Conservation (phyloP, 2,888 invertebrate species). For the Myopa tessellatipennis region DNA sequence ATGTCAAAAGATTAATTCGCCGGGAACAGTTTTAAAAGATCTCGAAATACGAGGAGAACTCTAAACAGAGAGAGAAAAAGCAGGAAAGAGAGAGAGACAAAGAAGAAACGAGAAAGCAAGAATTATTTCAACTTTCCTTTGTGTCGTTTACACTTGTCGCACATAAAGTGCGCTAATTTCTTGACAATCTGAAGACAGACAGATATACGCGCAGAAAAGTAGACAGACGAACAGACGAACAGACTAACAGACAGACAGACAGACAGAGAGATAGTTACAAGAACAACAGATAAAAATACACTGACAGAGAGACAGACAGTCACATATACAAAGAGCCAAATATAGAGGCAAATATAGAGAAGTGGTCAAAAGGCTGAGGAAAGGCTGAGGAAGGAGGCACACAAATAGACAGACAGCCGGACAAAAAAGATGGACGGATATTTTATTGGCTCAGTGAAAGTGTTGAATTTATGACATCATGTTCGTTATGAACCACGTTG, state of each 20-base stretch:
- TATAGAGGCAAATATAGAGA: background rate
- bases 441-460: constrained; percentile 25
- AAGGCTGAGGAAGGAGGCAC: no score
- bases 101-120: background rate
- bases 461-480: constrained; percentile 31
- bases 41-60: no score
- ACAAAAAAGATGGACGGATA: background rate
- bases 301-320: background rate
- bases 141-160: constrained; percentile 39
- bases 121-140: constrained; percentile 22
- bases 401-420: background rate
- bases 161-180: constrained; percentile 39
- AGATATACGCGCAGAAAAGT: background rate
- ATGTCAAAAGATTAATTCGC: constrained; percentile 39
- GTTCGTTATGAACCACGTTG: background rate
- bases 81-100: background rate
- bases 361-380: no score
- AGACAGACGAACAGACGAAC: background rate
- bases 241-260: background rate
- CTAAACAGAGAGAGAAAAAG: background rate
- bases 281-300: background rate
- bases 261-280: background rate
- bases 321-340: background rate
- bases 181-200: constrained; percentile 25
- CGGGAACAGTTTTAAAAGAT: constrained; percentile 19